Evolutionary conservation across 2,888 invertebrate species (phyloP).

Genomic region (Fissipunctia ypsillon): DNA sequence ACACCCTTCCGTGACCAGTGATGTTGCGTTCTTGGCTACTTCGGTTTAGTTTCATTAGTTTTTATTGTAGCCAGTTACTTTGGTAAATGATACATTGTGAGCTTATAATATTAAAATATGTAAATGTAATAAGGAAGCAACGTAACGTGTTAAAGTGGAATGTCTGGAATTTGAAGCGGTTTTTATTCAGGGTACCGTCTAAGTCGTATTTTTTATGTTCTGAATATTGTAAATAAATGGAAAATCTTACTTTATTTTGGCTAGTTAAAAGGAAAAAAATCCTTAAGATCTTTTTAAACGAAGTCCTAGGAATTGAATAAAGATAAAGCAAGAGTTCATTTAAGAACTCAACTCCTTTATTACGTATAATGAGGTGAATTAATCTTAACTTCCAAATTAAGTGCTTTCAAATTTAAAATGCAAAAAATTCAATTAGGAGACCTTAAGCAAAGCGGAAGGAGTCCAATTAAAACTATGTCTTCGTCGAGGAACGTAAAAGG

Average conservation of each 20-base stretch:
- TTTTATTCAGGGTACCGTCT: constrained; percentile 6
- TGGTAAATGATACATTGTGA: constrained; percentile 55
- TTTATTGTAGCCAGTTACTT: constrained; percentile 55
- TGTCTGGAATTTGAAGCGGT: constrained; percentile 14
- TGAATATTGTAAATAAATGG: not conserved
- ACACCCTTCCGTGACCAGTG: constrained; percentile 72
- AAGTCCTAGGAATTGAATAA: constrained; percentile 49
- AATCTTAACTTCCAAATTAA: constrained; percentile 73
- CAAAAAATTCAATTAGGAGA: constrained; percentile 82
- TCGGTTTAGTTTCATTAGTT: constrained; percentile 64
- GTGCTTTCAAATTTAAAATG: constrained; percentile 76
- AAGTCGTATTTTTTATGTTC: not conserved
- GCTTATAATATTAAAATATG: constrained; percentile 52
- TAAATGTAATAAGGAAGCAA: constrained; percentile 55
- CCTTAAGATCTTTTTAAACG: not conserved
- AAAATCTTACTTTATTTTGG: not conserved
- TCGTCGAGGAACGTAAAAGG: constrained; percentile 75
- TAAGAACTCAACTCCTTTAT: constrained; percentile 59
- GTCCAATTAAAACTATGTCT: constrained; percentile 87
- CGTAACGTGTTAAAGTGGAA: constrained; percentile 34
- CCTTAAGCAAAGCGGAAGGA: constrained; percentile 81
- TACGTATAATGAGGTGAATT: constrained; percentile 71
- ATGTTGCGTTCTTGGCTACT: constrained; percentile 63
- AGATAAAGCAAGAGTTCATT: constrained; percentile 55
- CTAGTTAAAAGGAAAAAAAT: not conserved